A percentile compares a stretch with the other conserved stretches of the same genome.
Evolutionary conservation across 2,797 vertebrate genomes (phyloP).

Genomic region (Gephyroberyx darwinii): DNA sequence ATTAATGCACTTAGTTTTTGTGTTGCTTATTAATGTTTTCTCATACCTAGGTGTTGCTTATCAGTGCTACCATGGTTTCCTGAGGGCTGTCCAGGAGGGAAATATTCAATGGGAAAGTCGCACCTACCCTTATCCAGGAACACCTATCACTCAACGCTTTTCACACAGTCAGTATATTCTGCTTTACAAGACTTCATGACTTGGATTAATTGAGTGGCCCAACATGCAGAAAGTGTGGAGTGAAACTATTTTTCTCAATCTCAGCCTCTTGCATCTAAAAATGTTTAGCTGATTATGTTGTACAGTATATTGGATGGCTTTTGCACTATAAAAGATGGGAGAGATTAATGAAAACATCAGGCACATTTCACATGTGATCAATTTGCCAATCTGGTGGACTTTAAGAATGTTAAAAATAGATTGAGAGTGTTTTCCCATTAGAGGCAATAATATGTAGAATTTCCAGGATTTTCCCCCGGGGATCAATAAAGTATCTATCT

Average conservation of each 20-base stretch:
- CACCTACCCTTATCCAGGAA: constrained; percentile 98
- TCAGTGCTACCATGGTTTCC: constrained; percentile 98
- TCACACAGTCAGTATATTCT: constrained; percentile 91
- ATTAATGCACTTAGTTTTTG: not conserved
- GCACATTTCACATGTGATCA: not conserved
- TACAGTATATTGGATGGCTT: not conserved
- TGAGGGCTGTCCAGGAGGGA: constrained; percentile 96
- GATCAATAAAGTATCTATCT: too few relatives aligned
- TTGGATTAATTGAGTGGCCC: not conserved
- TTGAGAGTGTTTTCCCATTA: too few relatives aligned
- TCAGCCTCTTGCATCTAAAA: too few relatives aligned
- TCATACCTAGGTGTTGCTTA: constrained; percentile 90
- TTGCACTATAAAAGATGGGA: constrained; percentile 11
- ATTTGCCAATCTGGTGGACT: constrained; percentile 17
- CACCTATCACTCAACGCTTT: constrained; percentile 98
- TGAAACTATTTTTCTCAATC: not conserved
- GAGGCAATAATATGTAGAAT: too few relatives aligned
- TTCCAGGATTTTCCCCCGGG: too few relatives aligned
- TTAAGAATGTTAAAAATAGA: not conserved
- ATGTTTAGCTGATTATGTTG: not conserved
- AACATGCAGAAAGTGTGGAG: not conserved
- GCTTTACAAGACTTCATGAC: not conserved
- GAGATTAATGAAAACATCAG: constrained; percentile 14
- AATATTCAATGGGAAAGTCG: constrained; percentile 99
- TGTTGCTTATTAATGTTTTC: constrained; percentile 18